Percentiles rank a stretch among this genome's conserved stretches.
phyloP scores from a whole-genome alignment of 1,140 invertebrate species.

The Apis florea region DNA sequence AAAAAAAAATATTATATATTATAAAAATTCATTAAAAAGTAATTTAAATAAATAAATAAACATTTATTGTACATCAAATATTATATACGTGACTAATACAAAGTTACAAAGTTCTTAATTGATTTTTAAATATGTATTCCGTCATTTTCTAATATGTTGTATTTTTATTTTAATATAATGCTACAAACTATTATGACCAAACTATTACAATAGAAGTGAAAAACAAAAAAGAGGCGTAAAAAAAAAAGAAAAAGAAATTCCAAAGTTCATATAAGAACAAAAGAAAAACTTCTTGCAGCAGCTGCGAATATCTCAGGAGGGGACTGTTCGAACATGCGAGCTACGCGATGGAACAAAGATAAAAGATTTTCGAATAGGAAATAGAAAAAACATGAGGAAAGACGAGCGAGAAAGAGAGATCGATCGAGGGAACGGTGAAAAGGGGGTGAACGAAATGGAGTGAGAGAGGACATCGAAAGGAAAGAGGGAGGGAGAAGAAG shows the following conservation, averaged over 20 bases:
- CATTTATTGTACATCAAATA: neutral
- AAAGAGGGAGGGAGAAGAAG: constrained; percentile 3
- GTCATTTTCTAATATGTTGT: too few species aligned
- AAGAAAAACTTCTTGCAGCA: constrained; percentile 15
- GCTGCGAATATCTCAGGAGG: constrained; percentile 39
- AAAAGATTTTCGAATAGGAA: constrained; percentile 32
- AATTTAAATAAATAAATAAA: neutral
- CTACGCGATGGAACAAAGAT: neutral
- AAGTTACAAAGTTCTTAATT: too few species aligned
- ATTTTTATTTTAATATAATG: too few species aligned
- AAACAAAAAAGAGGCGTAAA: neutral
- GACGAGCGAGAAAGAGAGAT: constrained; percentile 29
- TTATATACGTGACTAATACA: neutral
- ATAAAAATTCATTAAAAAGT: neutral
- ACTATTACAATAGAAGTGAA: neutral
- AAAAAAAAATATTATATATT: neutral
- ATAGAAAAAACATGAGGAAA: constrained; percentile 13
- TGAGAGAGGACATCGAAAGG: constrained; percentile 16
- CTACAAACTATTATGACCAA: too few species aligned
- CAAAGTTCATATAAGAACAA: neutral
- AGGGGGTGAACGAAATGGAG: constrained; percentile 34
- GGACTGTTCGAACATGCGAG: neutral
- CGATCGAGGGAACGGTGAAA: constrained; percentile 32
- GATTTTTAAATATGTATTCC: too few species aligned
- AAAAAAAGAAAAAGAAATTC: neutral